Conservation (phyloP, 2,113 vertebrate genomes). For the Leuciscus idus region DNA sequence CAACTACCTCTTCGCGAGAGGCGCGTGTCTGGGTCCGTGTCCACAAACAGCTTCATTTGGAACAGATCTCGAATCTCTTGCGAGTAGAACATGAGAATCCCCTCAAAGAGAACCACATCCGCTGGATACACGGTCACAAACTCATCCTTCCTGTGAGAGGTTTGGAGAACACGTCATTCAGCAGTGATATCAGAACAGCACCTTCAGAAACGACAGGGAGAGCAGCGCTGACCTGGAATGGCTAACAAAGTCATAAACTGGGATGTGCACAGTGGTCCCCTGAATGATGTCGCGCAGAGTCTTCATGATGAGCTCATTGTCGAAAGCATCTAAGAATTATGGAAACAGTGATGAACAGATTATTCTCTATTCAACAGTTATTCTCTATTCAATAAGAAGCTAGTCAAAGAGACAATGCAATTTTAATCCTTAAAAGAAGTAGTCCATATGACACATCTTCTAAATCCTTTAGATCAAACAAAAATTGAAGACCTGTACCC, state of each 20-base stretch:
- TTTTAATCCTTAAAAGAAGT: neutral
- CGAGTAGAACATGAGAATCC: conserved; percentile 95
- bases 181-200: neutral
- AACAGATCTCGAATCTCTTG: conserved; percentile 96
- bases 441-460: neutral
- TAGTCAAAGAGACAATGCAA: neutral
- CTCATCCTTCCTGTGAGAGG: conserved; percentile 87
- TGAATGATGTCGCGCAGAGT: conserved; percentile 88
- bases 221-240: conserved; percentile 87
- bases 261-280: conserved; percentile 93
- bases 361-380: neutral
- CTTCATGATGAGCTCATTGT: conserved; percentile 92
- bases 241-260: conserved; percentile 94
- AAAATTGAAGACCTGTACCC: neutral
- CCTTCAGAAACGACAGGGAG: neutral
- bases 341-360: neutral
- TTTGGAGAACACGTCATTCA: neutral
- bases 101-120: conserved; percentile 95
- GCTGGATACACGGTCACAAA: conserved; percentile 92
- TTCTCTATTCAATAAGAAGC: neutral
- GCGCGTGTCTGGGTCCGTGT: conserved; percentile 93
- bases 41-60: conserved; percentile 98
- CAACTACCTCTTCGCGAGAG: conserved; percentile 92
- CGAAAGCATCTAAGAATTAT: conserved; percentile 88
- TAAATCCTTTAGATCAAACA: neutral